Evolutionary conservation across 2,888 invertebrate species (phyloP), one percentile per base, ranked within the genome.

Genomic region (Eupithecia pulchellata): DNA sequence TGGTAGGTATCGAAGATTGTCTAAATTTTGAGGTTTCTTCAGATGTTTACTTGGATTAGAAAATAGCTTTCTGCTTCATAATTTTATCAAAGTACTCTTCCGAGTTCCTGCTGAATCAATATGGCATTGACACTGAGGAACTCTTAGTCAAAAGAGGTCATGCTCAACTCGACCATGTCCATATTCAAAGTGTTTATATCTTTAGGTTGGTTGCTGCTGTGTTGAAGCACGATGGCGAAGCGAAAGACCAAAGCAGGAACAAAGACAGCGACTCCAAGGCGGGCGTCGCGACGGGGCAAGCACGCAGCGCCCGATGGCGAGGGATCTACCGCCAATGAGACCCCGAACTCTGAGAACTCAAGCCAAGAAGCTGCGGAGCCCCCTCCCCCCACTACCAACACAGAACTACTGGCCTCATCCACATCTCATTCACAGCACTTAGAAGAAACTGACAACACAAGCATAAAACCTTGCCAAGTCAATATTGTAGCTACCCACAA

Each of bases 401-500:
- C 71, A 5, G 65, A 69, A 14, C 78, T 65, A 57, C 66, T 67
- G 47, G 30, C 69, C 60, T 64, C 67, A 8, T 47, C 67, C 25
- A 47, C 47, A 52, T 52, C 77, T 55, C 80, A 81, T 8, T 77
- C 79, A 32, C 82, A 84, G 67, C 75, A 81, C 65, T 77, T 86
- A 64, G 81, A 61, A 13, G 60, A 61, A 61, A n/a, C n/a, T 20
- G 60, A 84, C 42, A 71, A 55, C 29, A 5, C 80, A 25, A 72
- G 77, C 42, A 76, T 77, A 27, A 90, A 89, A 75, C 80, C 86
- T 65, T 81, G 80, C 71, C 84, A 81, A 78, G 82, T 87, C 62
- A 90, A 90, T 74, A 77, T 87, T 63, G 88, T 93, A 78, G 91
- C 89, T 68, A 80, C 91, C 69, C 95, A 95, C 81, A 95, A 95